Evolutionary conservation across 2,797 vertebrate genomes (phyloP).

Genomic region (Brachyalestes nurse): DNA sequence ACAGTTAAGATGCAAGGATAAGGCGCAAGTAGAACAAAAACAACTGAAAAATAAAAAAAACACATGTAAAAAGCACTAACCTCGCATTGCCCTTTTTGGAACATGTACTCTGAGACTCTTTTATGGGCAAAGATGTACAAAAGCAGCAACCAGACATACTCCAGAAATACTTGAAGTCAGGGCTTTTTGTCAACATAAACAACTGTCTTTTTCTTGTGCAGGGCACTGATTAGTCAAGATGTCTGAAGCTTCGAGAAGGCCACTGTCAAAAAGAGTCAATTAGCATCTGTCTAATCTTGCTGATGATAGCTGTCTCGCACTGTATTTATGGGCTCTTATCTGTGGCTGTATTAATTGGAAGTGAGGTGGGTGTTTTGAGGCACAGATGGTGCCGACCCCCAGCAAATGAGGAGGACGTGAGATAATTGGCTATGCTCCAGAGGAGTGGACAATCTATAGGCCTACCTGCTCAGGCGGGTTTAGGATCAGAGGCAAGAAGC

Average conservation of each 20-base stretch:
- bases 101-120: background rate
- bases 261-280: conserved; percentile 65
- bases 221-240: conserved; percentile 60
- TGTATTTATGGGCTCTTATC: conserved; percentile 71
- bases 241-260: conserved; percentile 64
- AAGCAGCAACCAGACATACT: background rate
- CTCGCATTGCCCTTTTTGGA: background rate
- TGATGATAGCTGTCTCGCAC: conserved; percentile 75
- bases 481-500: conserved; percentile 55
- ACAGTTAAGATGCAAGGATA: conserved; percentile 58
- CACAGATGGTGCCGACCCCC: conserved; percentile 77
- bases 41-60: background rate
- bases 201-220: conserved; percentile 33
- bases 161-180: background rate
- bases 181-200: conserved; percentile 51
- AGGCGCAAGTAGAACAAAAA: conserved; percentile 41
- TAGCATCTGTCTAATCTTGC: conserved; percentile 78
- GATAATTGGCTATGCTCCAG: conserved; percentile 67
- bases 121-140: background rate
- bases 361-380: conserved; percentile 70
- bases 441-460: conserved; percentile 65
- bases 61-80: background rate
- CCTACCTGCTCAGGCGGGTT: conserved; percentile 65
- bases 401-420: conserved; percentile 65
- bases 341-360: conserved; percentile 74